phyloP scores from a whole-genome alignment of 1,140 invertebrate genomes.

The Bombus sylvicola region DNA sequence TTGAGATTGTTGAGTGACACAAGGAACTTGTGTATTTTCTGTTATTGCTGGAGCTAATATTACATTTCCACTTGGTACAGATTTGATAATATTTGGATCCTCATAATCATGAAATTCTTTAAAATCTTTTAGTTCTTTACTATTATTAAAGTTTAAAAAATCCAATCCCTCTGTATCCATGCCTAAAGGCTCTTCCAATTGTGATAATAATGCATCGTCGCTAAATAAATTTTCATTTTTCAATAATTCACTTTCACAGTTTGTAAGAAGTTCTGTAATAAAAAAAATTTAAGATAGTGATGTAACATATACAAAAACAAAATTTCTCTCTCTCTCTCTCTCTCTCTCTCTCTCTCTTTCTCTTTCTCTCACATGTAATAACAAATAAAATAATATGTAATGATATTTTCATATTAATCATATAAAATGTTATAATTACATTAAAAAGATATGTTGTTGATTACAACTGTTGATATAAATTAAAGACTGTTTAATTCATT shows the following conservation, averaged over 20 bases:
- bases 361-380: no score
- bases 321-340: not conserved
- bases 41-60: slow-evolving; percentile 46
- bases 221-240: slow-evolving; percentile 78
- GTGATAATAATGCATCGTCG: slow-evolving; percentile 76
- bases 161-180: slow-evolving; percentile 76
- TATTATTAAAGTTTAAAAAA: slow-evolving; percentile 71
- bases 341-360: no score
- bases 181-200: slow-evolving; percentile 75
- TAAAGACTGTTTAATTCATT: not conserved
- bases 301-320: not conserved
- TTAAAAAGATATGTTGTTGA: no score
- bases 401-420: no score
- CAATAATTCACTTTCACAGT: slow-evolving; percentile 79
- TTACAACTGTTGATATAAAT: not conserved
- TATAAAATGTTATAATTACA: no score
- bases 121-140: slow-evolving; percentile 59
- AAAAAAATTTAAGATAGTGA: slow-evolving; percentile 5
- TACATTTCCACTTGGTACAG: slow-evolving; percentile 60
- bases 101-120: slow-evolving; percentile 67
- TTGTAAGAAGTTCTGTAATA: slow-evolving; percentile 77
- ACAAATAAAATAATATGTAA: no score
- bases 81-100: slow-evolving; percentile 60
- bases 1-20: slow-evolving; percentile 31
- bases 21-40: slow-evolving; percentile 50